Evolutionary conservation across 2,113 vertebrate genomes (phyloP).

Genomic region (Chloebia gouldiae): DNA sequence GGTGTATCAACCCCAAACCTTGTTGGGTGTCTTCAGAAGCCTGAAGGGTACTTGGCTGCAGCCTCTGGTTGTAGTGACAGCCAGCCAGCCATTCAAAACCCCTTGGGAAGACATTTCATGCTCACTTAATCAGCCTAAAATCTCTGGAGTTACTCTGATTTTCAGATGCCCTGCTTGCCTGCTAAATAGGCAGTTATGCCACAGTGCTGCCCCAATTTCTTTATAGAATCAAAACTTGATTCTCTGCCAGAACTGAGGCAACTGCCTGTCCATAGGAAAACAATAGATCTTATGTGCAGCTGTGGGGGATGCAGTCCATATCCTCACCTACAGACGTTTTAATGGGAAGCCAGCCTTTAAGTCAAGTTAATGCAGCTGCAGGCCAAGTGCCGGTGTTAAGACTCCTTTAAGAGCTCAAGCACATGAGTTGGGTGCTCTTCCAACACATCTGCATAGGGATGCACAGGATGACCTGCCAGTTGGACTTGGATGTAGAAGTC

Average conservation of each 20-base stretch:
- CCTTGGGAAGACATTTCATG: neutral
- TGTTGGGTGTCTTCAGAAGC: neutral
- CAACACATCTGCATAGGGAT: slow-evolving; percentile 19
- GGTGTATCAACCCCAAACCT: neutral
- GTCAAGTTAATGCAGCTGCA: neutral
- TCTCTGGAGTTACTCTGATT: neutral
- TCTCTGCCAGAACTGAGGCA: neutral
- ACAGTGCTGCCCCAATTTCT: neutral
- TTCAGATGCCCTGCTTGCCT: neutral
- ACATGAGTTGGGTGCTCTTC: neutral
- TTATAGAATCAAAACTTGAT: neutral
- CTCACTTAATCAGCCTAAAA: neutral
- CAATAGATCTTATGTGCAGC: neutral
- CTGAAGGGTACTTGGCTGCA: neutral
- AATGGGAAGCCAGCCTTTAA: neutral
- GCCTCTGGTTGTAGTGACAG: neutral
- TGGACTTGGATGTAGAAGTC: slow-evolving; percentile 3
- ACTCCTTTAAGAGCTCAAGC: slow-evolving; percentile 9
- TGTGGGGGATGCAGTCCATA: neutral
- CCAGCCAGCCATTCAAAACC: neutral
- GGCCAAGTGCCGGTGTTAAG: neutral
- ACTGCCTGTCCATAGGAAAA: neutral
- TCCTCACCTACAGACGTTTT: neutral
- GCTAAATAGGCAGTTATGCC: neutral
- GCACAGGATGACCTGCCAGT: slow-evolving; percentile 19